Evolutionary conservation across 2,113 vertebrate species (phyloP), one percentile per base, ranked within the genome.

Genomic region (Pangasianodon gigas): DNA sequence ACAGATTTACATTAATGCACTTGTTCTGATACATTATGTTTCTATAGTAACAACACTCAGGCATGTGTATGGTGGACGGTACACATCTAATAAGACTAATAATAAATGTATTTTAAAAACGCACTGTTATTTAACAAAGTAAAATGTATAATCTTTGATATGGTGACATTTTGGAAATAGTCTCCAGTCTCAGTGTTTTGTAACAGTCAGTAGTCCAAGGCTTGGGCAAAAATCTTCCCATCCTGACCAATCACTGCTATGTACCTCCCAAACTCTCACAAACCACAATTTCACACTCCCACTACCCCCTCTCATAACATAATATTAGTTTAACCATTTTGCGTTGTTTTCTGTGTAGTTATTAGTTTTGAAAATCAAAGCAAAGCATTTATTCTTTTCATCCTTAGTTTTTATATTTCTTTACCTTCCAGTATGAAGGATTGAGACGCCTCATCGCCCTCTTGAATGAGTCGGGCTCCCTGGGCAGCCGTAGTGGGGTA

Each of bases 361-460:
- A 41, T 29, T 32, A 19, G 69, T 24, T 77, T 10, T 48, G 24
- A 6, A 26, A 79, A 75, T 44, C 37, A 24, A 29, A 77, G 8
- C 41, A 48, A 14, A 79, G 10, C 9, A 51, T 79, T 79, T 14
- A 4, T 51, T 77, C 9, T n/a, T 46, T 48, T 14, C 65, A 52
- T 79, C 16, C 3, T 77, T 46, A 19, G 24, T 77, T 74, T 69
- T 5, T 19, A 6, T 85, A 41, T 65, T 51, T 86, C 26, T 85
- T 95, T 93, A 96, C 96, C 96, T 93, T 96, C 96, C 84, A 96
- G 89, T 84, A 96, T 90, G n/a, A 95, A 97, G 46, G 96, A 95
- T 41, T 94, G 93, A 29, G 95, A 92, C 58, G 95, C 95, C 6
- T 77, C 71, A 65, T 94, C 92, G 44, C 96, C 96, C 91, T 96